Base-by-base conservation (phyloP, 2,888 invertebrate genomes). In the Eugnorisma glareosa region DNA sequence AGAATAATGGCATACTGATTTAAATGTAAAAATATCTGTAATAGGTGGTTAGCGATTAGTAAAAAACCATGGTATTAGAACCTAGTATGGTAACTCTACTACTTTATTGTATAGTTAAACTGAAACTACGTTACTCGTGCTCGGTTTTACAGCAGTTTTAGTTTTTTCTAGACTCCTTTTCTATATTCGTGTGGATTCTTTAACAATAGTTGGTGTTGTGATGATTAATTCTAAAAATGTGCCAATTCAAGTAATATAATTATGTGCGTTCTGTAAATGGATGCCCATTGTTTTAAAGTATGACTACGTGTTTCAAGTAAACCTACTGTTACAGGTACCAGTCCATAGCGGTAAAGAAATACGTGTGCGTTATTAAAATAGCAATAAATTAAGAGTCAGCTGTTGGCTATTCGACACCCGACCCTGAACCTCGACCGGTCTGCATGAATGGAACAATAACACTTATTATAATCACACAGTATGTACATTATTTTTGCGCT, bases 391-490 rank as follows among this genome's bases (percentile, higher is more conserved):
- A 81, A 79, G 86, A 92, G 92, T 94, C 94, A 93, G 94, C 94
- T 94, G 93, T 92, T 91, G 75, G 83, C 89, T 86, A 91, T 82
- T 86, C 86, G 93, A 93, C 91, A 91, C 91, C 85, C 90, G 93
- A 91, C 94, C 93, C 91, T 93, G 94, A 94, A 93, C 93, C 91
- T 89, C 85, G 90, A 85, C 85, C 84, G 89, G 89, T 76, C 86
- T 85, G 88, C 87, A 90, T 94, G 92, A 93, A 93, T 93, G 94
- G 91, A 94, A 94, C 93, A 94, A 93, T 92, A 89, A 91, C 85
- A 86, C 86, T 91, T 90, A 91, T 93, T 93, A 91, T 93, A 92
- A 90, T 89, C 86, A 88, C 87, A 89, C 85, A 86, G 84, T 85
- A 79, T 74, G 77, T 81, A 86, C 77, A 63, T 83, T 84, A 86